Conservation (phyloP, 2,113 vertebrate genomes). For the Eleginops maclovinus region DNA sequence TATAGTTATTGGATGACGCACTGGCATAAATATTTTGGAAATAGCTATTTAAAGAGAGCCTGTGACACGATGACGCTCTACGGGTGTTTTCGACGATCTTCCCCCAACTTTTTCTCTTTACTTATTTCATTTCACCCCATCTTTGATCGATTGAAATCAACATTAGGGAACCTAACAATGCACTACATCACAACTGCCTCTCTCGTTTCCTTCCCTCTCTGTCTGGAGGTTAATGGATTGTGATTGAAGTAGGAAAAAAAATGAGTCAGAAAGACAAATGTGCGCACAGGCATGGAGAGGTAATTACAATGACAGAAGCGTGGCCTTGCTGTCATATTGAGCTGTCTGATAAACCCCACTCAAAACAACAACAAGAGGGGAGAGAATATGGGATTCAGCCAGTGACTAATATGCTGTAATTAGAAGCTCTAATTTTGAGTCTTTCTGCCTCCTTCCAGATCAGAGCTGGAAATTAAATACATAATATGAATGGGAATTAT, state of each 20-base stretch:
- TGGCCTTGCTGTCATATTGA: slow-evolving; percentile 35
- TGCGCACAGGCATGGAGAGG: slow-evolving; percentile 8
- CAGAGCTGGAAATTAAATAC: slow-evolving; percentile 22
- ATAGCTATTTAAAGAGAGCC: slow-evolving; percentile 16
- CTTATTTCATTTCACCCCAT: neutral
- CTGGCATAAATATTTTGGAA: slow-evolving; percentile 1
- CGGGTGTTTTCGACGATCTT: slow-evolving; percentile 38
- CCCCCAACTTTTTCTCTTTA: slow-evolving; percentile 22
- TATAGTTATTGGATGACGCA: slow-evolving; percentile 13
- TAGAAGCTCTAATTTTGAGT: slow-evolving; percentile 44
- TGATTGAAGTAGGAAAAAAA: slow-evolving; percentile 58
- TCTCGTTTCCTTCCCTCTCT: neutral
- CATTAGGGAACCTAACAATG: slow-evolving; percentile 29
- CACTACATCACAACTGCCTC: slow-evolving; percentile 42
- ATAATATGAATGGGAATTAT: neutral
- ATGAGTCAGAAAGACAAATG: slow-evolving; percentile 51
- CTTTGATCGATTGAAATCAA: slow-evolving; percentile 67
- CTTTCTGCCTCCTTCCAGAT: neutral
- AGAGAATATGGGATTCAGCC: slow-evolving; percentile 37
- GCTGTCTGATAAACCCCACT: slow-evolving; percentile 50
- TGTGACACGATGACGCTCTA: slow-evolving; percentile 5
- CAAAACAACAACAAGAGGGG: slow-evolving; percentile 38
- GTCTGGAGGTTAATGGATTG: slow-evolving; percentile 63
- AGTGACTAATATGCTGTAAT: slow-evolving; percentile 53
- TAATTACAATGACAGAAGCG: slow-evolving; percentile 57